Conservation (phyloP, 2,113 vertebrate species). For the Otocyon megalotis region DNA sequence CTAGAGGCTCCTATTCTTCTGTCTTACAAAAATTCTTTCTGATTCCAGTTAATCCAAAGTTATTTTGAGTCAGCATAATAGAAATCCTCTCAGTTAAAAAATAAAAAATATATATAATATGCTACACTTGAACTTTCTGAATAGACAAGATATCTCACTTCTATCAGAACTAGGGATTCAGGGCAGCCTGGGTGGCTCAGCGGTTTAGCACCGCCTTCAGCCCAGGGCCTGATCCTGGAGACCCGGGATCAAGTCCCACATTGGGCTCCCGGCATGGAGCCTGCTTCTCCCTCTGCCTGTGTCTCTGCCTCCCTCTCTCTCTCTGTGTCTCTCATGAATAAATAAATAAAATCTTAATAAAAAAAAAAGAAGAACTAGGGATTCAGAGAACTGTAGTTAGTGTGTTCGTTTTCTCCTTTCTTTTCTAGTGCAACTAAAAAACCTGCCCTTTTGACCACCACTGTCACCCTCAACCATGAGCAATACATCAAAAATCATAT, state of each 20-base stretch:
- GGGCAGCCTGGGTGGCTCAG: no score
- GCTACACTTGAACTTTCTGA: not conserved
- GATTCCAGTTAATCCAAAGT: not conserved
- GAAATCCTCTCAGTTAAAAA: not conserved
- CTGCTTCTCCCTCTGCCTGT: no score
- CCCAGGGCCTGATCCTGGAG: no score
- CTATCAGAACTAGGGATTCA: not conserved
- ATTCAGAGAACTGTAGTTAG: not conserved
- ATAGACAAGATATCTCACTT: not conserved
- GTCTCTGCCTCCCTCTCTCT: no score
- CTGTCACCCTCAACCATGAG: not conserved
- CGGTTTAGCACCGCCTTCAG: no score
- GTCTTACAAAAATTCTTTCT: not conserved
- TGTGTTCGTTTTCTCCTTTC: not conserved
- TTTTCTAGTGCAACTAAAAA: not conserved
- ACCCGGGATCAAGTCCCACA: no score
- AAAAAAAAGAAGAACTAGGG: not conserved
- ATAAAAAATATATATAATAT: not conserved
- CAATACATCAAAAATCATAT: not conserved
- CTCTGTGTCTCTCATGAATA: no score
- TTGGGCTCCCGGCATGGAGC: no score
- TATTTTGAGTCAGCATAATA: conserved; percentile 9
- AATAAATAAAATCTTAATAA: no score
- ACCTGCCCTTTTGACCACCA: not conserved
- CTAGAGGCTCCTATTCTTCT: not conserved